phyloP scores from a whole-genome alignment of 2,113 vertebrate genomes.

The Galemys pyrenaicus region DNA sequence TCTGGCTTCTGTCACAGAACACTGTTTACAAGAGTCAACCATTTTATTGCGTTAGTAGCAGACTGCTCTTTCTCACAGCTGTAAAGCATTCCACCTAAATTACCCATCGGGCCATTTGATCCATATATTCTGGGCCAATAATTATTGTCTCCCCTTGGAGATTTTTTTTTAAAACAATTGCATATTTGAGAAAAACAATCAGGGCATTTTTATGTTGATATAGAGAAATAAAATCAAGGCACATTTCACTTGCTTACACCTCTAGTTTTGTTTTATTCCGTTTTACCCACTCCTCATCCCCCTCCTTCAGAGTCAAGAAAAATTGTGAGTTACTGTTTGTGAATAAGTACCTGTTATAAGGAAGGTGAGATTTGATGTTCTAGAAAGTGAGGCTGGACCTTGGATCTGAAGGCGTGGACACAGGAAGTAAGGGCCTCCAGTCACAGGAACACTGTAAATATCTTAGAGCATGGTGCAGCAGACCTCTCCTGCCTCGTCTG shows the following conservation, averaged over 20 bases:
- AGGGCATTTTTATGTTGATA: background rate
- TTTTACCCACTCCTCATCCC: background rate
- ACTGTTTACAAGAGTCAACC: background rate
- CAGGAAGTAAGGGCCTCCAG: background rate
- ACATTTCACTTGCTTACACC: background rate
- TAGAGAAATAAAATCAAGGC: background rate
- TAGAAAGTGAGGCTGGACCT: background rate
- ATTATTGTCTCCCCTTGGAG: background rate
- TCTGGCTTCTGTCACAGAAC: background rate
- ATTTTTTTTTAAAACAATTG: background rate
- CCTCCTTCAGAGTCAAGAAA: background rate
- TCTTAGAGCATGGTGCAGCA: background rate
- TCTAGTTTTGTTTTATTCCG: background rate
- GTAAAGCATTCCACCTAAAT: background rate
- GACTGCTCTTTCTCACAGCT: background rate
- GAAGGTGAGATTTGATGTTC: background rate
- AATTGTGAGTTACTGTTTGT: background rate
- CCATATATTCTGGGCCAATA: background rate
- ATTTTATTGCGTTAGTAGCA: rapidly evolving
- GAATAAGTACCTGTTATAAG: background rate
- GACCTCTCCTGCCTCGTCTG: no score
- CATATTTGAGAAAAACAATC: background rate
- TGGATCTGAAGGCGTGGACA: background rate
- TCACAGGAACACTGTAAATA: background rate
- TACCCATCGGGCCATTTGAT: background rate